Percentiles rank a stretch among this genome's conserved stretches.
Conservation (phyloP, 1,140 invertebrate species). For the Meloidogyne floridensis region DNA sequence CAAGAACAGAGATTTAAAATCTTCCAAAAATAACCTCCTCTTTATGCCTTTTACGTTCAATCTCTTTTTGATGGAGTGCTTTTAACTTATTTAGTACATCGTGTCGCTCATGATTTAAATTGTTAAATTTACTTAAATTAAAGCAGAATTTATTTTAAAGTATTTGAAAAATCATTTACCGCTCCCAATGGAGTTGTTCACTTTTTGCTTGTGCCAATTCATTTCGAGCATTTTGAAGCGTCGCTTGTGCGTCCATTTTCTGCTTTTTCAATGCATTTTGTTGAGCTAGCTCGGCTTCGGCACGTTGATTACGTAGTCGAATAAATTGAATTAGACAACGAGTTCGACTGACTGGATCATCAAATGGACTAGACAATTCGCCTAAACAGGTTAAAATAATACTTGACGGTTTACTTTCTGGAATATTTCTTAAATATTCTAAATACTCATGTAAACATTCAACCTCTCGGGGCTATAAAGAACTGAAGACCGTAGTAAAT, state of each 20-base stretch:
- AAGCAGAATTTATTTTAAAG: background rate
- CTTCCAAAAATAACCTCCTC: slow-evolving; percentile 22
- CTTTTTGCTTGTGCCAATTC: slow-evolving; percentile 15
- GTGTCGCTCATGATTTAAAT: slow-evolving; percentile 15
- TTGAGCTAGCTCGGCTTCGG: slow-evolving; percentile 36
- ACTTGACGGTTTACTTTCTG: too few relatives aligned
- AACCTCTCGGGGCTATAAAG: too few relatives aligned
- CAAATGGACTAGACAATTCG: slow-evolving; percentile 33
- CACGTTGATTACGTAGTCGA: slow-evolving; percentile 34
- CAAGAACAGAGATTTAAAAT: background rate
- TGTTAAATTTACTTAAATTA: slow-evolving; percentile 18
- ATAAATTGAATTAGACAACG: slow-evolving; percentile 38
- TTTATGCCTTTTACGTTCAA: slow-evolving; percentile 23
- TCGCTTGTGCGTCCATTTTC: slow-evolving; percentile 42
- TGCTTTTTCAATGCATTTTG: slow-evolving; percentile 46
- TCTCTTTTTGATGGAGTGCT: slow-evolving; percentile 18
- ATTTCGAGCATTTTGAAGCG: slow-evolving; percentile 29
- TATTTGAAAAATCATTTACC: background rate
- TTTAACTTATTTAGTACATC: slow-evolving; percentile 16
- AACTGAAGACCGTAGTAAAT: too few relatives aligned
- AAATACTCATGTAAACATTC: too few relatives aligned
- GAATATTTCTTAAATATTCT: too few relatives aligned
- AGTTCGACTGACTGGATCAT: slow-evolving; percentile 38
- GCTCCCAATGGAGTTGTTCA: slow-evolving; percentile 4
- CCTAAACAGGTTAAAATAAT: background rate